Base-by-base conservation (phyloP, 53 echinoderm and acorn worm species). In the Actinopyga echinites region DNA sequence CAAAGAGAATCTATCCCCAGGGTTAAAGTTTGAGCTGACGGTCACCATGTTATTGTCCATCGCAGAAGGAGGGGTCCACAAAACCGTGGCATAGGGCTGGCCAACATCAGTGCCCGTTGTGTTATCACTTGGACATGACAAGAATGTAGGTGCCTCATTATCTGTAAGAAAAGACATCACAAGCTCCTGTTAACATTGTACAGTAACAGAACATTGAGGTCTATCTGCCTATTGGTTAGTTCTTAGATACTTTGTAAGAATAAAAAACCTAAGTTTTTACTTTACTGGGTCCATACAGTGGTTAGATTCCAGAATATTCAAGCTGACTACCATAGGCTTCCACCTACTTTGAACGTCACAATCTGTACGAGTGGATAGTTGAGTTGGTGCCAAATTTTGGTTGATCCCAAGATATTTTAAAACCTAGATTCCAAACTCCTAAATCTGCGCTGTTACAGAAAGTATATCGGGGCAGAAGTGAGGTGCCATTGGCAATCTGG, bases 51-150 rank as follows among this genome's bases (percentile, higher is more conserved):
- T 74, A 34, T 79, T 86, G 35, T 86, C 86, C 2, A 34, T 28
- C 2, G 65, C 45, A 1, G 36, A 31, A 4, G 86, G 86, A 33
- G 54, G 32, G 2, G 40, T 42, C 85, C 87, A 91, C 32, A 71
- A 31, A 28, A 91, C 75, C 3, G 74, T 73, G 56, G 87, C 91
- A 43, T 54, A 79, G 21, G 77, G 35, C 36, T 83, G 13, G 28
- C 85, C 85, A 4, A 65, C 9, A 45, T 84, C 84, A 37, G 74
- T 82, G 22, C 63, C 15, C 2, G 63, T 65, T 26, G 65, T 22
- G 60, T 87, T 87, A 67, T 84, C 83, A 4, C 22, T 25, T 13
- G 93, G 93, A 65, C 93, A 93, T 29, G 71, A 30, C 10, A 43
- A 56, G 82, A 89, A 80, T 19, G 57, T 64, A 23, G 93, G 93